Base-by-base conservation (phyloP, 1,140 invertebrate genomes). In the Drosophila ambigua region DNA sequence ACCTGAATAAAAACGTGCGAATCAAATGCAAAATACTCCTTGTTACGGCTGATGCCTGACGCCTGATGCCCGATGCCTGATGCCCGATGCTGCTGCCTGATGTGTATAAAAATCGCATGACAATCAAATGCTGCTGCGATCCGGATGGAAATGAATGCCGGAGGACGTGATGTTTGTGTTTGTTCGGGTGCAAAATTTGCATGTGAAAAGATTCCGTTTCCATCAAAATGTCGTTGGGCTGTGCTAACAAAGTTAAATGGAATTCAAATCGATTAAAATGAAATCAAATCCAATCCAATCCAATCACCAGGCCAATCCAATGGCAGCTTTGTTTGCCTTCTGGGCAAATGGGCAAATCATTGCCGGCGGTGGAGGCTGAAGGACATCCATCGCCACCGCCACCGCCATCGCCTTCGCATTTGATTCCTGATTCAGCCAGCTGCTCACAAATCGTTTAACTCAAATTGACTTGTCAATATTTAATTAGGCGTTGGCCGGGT, bases 401-500 rank as follows among this genome's bases (percentile, higher is more conserved):
- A 39, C 43, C 20, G 53, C n/a, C 43, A 66, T 49, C 31, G 68
- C 26, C 20, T 66, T 26, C 2, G 13, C 2, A 4, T 11, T 7
- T 15, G 31, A 54, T 46, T 13, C 31, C 28, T 43, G 39, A 24
- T 43, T 23, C 46, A 15, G 58, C 53, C 83, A 88, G 83, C 83
- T 88, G 83, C 79, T 57, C 83, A 82, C 82, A 87, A 87, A 87
- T 87, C 82, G 84, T 69, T 88, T 88, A 88, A 88, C 83, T 88
- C 79, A 88, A 88, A 88, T 88, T 88, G 83, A 88, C 66, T 89
- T 88, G 83, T 88, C 83, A 88, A 88, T 88, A 88, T 88, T 88
- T 88, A 88, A 88, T 88, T 88, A 84, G 81, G 82, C 82, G 46
- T 58, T 67, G 49, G 50, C 31, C 24, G 52, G 57, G 53, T 50